phyloP scores from a whole-genome alignment of 1,140 invertebrate species.

The Ostrea denselamellosa region DNA sequence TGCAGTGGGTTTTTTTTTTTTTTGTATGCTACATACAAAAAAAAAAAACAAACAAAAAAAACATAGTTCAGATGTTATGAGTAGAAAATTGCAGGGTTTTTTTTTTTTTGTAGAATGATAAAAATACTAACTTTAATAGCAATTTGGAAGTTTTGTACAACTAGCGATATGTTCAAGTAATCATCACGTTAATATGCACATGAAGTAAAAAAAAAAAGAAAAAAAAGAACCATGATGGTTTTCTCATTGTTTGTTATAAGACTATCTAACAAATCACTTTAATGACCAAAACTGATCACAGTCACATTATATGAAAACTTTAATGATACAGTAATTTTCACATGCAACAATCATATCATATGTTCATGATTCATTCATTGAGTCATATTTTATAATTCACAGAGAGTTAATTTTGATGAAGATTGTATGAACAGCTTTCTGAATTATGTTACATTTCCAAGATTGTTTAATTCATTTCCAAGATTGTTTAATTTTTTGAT shows the following conservation, averaged over 20 bases:
- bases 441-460: not conserved
- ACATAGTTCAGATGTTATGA: no score
- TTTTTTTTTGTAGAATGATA: no score
- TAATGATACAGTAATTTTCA: not conserved
- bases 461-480: not conserved
- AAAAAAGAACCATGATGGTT: not conserved
- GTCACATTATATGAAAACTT: not conserved
- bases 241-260: not conserved
- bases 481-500: not conserved
- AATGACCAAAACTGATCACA: not conserved
- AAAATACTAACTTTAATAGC: no score
- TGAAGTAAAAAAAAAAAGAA: not conserved
- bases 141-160: no score
- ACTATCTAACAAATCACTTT: not conserved
- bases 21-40: no score
- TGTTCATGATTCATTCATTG: not conserved
- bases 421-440: not conserved
- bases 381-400: not conserved
- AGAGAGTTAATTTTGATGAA: not conserved
- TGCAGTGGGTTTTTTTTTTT: no score
- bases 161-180: no score
- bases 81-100: no score
- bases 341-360: not conserved
- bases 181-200: no score
- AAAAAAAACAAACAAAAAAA: no score